phyloP scores from a whole-genome alignment of 1,140 invertebrate species.

The Leguminivora glycinivorella region DNA sequence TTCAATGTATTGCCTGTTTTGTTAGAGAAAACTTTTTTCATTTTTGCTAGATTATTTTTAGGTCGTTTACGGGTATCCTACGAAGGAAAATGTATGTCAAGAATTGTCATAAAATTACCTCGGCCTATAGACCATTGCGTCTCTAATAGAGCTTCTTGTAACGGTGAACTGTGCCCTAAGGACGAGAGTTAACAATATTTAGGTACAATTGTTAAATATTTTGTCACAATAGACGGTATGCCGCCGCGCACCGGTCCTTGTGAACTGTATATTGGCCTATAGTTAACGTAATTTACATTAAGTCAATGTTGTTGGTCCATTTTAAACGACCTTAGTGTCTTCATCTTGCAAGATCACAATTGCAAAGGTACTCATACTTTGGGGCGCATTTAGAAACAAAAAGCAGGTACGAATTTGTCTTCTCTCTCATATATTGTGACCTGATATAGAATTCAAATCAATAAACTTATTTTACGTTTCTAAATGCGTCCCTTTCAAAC shows the following conservation, averaged over 20 bases:
- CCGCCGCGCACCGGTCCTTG: neutral
- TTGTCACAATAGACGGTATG: conserved; percentile 39
- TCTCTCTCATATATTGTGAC: no score
- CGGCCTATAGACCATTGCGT: neutral
- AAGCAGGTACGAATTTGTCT: neutral
- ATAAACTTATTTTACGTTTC: neutral
- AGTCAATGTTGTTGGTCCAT: conserved; percentile 37
- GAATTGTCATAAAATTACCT: no score
- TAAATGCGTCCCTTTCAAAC: neutral
- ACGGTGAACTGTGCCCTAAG: conserved; percentile 16
- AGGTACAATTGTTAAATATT: conserved; percentile 46
- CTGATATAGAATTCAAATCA: neutral
- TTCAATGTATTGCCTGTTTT: no score
- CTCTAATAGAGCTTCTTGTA: neutral
- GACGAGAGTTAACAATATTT: conserved; percentile 38
- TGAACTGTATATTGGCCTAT: conserved; percentile 30
- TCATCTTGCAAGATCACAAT: neutral
- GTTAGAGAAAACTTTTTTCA: no score
- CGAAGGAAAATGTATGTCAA: no score
- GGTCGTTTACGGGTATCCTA: no score
- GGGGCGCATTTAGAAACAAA: neutral
- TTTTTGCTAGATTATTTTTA: no score
- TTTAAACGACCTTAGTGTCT: conserved; percentile 14
- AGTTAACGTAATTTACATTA: conserved; percentile 28
- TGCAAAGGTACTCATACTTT: neutral